A percentile compares a stretch with the other conserved stretches of the same genome.
Conservation (phyloP, 1,140 invertebrate genomes). For the Hylyphantes graminicola region DNA sequence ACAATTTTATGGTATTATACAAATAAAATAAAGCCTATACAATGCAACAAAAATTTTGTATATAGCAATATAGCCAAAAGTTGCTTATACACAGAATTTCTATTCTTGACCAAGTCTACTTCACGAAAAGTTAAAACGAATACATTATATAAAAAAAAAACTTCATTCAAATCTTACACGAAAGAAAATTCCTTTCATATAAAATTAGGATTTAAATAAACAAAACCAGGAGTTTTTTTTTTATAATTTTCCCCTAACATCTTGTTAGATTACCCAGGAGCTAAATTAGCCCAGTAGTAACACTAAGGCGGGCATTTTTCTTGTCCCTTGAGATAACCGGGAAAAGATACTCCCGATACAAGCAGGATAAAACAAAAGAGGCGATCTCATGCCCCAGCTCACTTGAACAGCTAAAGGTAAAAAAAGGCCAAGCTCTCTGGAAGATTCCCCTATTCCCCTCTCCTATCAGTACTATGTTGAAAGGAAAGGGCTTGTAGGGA, state of each 20-base stretch:
- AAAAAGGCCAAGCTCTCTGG: no score
- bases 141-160: constrained; percentile 20
- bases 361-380: constrained; percentile 39
- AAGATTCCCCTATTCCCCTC: no score
- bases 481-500: no score
- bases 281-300: constrained; percentile 39
- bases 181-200: constrained; percentile 42
- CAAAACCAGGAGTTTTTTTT: constrained; percentile 48
- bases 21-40: no score
- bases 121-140: constrained; percentile 1
- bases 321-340: constrained; percentile 18
- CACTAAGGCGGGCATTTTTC: constrained; percentile 38
- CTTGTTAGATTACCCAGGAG: constrained; percentile 57
- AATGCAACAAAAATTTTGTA: no score
- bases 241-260: constrained; percentile 14
- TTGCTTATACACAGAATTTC: constrained; percentile 5
- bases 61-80: no score
- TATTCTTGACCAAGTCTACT: not conserved
- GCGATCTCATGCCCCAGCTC: constrained; percentile 25
- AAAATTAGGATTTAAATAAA: constrained; percentile 58
- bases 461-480: no score
- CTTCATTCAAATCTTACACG: constrained; percentile 42
- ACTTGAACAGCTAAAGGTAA: constrained; percentile 4
- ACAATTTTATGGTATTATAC: no score
- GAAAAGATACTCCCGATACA: constrained; percentile 26